These are phyloP conservation scores for Ceratothoa steindachneri DNA, from an alignment of 2,888 invertebrate species.

Conservation along the genomic window DNA sequence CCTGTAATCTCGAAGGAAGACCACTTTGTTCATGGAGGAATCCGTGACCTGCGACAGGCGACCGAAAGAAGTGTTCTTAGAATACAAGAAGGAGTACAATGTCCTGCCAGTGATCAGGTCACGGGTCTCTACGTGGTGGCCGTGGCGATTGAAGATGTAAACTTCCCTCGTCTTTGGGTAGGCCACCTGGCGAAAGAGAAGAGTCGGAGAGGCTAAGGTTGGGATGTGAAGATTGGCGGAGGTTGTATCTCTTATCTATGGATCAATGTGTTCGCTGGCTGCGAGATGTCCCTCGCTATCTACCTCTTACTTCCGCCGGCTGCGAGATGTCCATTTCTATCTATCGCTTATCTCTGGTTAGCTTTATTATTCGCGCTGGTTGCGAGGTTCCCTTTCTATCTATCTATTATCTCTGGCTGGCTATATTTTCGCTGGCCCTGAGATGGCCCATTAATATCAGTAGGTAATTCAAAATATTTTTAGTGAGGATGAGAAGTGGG, in stretches of 20 bases:
- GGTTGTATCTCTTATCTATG: slow-evolving; percentile 54
- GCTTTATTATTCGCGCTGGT: too few relatives aligned
- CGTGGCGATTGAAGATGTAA: slow-evolving; percentile 88
- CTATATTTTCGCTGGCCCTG: too few relatives aligned
- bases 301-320: too few relatives aligned
- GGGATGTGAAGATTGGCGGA: slow-evolving; percentile 78
- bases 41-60: slow-evolving; percentile 68
- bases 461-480: too few relatives aligned
- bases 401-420: too few relatives aligned
- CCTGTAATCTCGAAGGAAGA: slow-evolving; percentile 84
- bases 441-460: too few relatives aligned
- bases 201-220: slow-evolving; percentile 78
- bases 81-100: slow-evolving; percentile 91
- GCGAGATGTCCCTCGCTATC: too few relatives aligned
- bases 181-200: slow-evolving; percentile 63
- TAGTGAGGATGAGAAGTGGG: too few relatives aligned
- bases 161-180: slow-evolving; percentile 90
- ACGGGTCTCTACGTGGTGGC: slow-evolving; percentile 91
- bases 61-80: slow-evolving; percentile 70
- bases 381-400: too few relatives aligned
- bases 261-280: too few relatives aligned
- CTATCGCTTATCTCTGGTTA: too few relatives aligned
- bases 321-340: too few relatives aligned
- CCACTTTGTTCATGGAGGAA: slow-evolving; percentile 86
- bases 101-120: slow-evolving; percentile 92